Evolutionary conservation across 2,797 vertebrate genomes (phyloP), one percentile per base, ranked within the genome.

Genomic region (Mus caroli): DNA sequence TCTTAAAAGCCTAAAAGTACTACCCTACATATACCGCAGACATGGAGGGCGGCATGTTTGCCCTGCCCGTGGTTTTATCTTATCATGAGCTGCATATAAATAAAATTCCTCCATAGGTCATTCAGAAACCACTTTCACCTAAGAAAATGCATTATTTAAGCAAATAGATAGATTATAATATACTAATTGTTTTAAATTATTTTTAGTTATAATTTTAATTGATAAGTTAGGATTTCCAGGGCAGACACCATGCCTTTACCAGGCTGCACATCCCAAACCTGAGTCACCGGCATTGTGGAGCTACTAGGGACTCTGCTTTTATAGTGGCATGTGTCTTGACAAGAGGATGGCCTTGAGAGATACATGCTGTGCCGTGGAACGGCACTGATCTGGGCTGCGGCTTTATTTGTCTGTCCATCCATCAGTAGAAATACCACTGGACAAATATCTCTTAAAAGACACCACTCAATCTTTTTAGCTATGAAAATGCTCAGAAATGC

Each of bases 61-160:
- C 3, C 10, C 22, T 0, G 0, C 5, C 31, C 60, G 3, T 5
- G 14, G 17, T 56, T 64, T 71, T 52, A 31, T 92, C 88, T 93
- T 88, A 52, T 92, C 69, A 28, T 0, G 24, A 76, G 50, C 58
- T 58, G 3, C n/a, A 3, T 78, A 15, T 71, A 87, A 71, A 89
- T 60, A 79, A 54, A 78, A 80, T 92, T 67, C 28, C n/a, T 91
- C 0, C 34, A 13, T 12, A 73, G 54, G 56, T 43, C 56, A 52
- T 86, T 92, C 52, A 90, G 75, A 94, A 94, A 75, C 34, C 24
- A 62, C 28, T 67, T 76, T 78, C 37, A 8, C 60, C 28, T 37
- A 2, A 90, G 34, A 94, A 75, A 91, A 54, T 46, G 67, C 0
- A 46, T 31, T 86, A 20, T 40, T 77, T 54, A 92, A 34, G 69